phyloP scores from a whole-genome alignment of 2,888 invertebrate genomes.

The Megastigmus dorsalis region DNA sequence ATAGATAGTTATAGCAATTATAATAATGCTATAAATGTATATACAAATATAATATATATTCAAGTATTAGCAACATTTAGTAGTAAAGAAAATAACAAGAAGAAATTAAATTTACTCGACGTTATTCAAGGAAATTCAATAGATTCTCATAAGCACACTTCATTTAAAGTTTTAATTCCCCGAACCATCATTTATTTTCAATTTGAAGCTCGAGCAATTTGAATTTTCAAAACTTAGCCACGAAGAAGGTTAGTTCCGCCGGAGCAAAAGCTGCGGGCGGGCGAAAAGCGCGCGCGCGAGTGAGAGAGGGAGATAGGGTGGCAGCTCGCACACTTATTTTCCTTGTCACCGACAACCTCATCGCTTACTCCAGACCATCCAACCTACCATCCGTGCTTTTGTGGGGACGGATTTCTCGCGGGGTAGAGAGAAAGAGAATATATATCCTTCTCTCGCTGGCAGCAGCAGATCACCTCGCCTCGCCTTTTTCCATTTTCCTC shows the following conservation, averaged over 20 bases:
- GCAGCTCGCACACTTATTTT: conserved; percentile 13
- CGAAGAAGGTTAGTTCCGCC: neutral
- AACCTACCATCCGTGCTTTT: neutral
- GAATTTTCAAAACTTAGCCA: conserved; percentile 14
- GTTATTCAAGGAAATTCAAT: no score
- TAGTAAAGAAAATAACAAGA: no score
- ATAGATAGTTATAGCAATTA: no score
- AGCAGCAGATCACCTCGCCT: neutral
- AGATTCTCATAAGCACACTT: no score
- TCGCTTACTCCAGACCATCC: neutral
- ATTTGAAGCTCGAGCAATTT: neutral
- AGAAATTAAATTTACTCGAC: no score
- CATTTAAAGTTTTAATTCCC: neutral
- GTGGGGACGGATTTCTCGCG: neutral
- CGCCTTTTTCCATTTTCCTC: conserved; percentile 37
- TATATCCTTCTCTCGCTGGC: neutral
- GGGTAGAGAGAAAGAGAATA: no score
- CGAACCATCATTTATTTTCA: neutral
- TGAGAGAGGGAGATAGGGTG: neutral
- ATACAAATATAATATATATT: no score
- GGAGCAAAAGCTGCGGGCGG: neutral
- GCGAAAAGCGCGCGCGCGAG: neutral
- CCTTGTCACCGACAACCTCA: conserved; percentile 35
- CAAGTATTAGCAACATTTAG: no score
- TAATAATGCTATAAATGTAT: no score